phyloP scores from a whole-genome alignment of 2,797 vertebrate species.

The Psittacula derbiana region DNA sequence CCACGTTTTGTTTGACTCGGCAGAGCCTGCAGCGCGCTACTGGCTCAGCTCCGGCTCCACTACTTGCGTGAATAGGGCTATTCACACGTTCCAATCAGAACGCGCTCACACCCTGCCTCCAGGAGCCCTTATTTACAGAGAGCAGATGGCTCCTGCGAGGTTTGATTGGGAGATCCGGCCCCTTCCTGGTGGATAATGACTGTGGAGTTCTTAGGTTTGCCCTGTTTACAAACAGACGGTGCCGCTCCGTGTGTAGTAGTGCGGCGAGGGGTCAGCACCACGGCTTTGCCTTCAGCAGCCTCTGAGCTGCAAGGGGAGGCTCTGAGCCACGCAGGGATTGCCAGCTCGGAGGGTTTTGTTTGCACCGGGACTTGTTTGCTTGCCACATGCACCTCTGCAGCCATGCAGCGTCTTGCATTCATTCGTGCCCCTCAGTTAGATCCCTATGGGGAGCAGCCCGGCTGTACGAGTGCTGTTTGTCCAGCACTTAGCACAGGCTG shows the following conservation, averaged over 20 bases:
- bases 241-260: fast-evolving
- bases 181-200: background rate
- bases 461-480: background rate
- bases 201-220: background rate
- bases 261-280: background rate
- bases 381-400: background rate
- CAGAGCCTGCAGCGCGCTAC: background rate
- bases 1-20: background rate
- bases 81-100: fast-evolving
- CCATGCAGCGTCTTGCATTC: background rate
- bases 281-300: background rate
- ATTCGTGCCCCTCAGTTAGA: background rate
- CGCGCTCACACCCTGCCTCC: background rate
- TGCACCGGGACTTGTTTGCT: background rate
- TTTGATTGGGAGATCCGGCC: background rate
- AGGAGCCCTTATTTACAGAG: background rate
- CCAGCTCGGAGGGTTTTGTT: background rate
- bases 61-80: background rate
- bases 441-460: background rate
- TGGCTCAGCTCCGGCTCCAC: background rate
- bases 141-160: background rate
- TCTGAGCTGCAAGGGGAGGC: background rate
- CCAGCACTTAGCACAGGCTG: background rate
- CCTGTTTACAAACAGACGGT: background rate
- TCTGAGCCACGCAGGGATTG: background rate